Evolutionary conservation across 1,140 invertebrate species (phyloP), one percentile per base, ranked within the genome.

Genomic region (Neodiprion lecontei): DNA sequence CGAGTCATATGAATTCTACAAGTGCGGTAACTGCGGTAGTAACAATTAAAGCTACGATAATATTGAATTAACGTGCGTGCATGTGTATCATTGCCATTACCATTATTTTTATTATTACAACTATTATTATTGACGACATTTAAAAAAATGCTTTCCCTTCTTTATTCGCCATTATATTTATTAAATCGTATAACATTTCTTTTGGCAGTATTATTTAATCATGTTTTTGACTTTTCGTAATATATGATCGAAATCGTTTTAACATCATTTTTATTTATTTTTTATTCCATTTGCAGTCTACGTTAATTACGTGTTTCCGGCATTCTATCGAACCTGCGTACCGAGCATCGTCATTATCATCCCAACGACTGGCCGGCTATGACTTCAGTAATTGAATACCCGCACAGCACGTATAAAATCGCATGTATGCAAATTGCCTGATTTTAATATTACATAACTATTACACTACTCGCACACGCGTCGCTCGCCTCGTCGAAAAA

Each of bases 1-100:
- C 17, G 17, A 61, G n/a, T 61, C 28, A 40, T 61, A 61, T 61
- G 4, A 61, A 61, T 61, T 78, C 86, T 88, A 87, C 81, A 86
- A 82, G 86, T 87, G 87, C 85, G 79, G 78, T 87, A 84, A 87
- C 82, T 84, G 84, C 78, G 81, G 28, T 69, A 81, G n/a, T 87
- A 88, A 87, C 84, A 81, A 87, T 88, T 86, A 87, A 87, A 87
- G 85, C 86, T 88, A 88, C 83, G 82, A 85, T 87, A 86, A 84
- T 84, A 83, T 85, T 84, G 84, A 86, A 86, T 86, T 79, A 86
- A 85, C 83, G 83, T 86, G 85, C 81, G 85, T 87, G 86, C 80
- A 80, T 84, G 80, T 79, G n/a, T 61, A 61, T 81, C 84, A 82
- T 40, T 40, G 28, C 28, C 53, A 61, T 61, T 61, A 61, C n/a